These are phyloP conservation scores for Eremobia ochroleuca DNA, from an alignment of 2,888 invertebrate species.

Conservation along the genomic window DNA sequence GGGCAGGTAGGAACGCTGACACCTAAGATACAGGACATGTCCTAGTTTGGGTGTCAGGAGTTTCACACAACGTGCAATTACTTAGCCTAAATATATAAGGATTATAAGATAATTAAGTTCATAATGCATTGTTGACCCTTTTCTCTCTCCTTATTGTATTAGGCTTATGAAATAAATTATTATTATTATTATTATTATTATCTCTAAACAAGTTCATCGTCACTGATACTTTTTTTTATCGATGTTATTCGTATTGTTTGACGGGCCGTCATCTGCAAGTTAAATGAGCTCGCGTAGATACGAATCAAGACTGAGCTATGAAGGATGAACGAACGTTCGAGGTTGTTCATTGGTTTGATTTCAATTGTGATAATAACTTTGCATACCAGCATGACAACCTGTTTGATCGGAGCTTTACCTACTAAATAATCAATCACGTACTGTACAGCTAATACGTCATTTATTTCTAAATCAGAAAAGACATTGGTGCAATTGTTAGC, in stretches of 20 bases:
- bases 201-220: slow-evolving; percentile 52
- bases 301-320: slow-evolving; percentile 49
- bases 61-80: too few relatives aligned
- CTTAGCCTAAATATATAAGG: too few relatives aligned
- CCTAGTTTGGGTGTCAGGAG: too few relatives aligned
- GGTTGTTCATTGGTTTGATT: slow-evolving; percentile 40
- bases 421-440: background rate
- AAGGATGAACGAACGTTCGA: slow-evolving; percentile 55
- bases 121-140: too few relatives aligned
- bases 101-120: too few relatives aligned
- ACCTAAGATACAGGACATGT: too few relatives aligned
- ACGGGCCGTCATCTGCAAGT: slow-evolving; percentile 61
- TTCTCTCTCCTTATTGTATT: too few relatives aligned
- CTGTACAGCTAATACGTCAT: background rate
- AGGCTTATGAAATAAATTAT: too few relatives aligned
- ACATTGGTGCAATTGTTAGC: slow-evolving; percentile 14
- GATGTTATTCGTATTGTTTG: slow-evolving; percentile 54
- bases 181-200: too few relatives aligned
- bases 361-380: slow-evolving; percentile 39
- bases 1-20: too few relatives aligned
- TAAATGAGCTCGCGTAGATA: slow-evolving; percentile 59
- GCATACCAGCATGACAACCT: slow-evolving; percentile 28
- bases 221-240: slow-evolving; percentile 48
- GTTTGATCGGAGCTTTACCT: background rate
- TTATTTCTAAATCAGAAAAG: slow-evolving; percentile 13